phyloP scores from a whole-genome alignment of 2,888 invertebrate species.

The Spialia ferax region DNA sequence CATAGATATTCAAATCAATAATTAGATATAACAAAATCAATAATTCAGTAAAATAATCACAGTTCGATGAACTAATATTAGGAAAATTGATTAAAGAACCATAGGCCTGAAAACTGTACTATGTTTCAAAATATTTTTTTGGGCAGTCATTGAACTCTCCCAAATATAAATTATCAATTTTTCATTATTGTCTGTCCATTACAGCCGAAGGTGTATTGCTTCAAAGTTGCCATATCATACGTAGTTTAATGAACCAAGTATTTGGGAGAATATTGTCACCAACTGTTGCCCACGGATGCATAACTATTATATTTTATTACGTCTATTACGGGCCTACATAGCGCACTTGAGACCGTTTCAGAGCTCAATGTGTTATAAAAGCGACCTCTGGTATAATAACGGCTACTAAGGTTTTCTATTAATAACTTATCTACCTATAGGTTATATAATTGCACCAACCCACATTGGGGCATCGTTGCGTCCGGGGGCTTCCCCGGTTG shows the following conservation, averaged over 20 bases:
- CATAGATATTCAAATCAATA: not conserved
- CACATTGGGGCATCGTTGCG: too few species aligned
- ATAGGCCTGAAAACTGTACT: not conserved
- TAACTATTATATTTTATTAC: constrained; percentile 40
- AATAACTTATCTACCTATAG: too few species aligned
- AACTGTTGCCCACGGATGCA: constrained; percentile 41
- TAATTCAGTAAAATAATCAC: too few species aligned
- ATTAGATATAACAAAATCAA: too few species aligned
- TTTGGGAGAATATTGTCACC: constrained; percentile 66
- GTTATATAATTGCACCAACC: too few species aligned
- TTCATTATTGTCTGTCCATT: constrained; percentile 13
- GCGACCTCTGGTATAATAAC: constrained; percentile 18
- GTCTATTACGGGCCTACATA: constrained; percentile 37
- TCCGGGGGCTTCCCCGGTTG: too few species aligned
- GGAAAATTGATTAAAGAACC: not conserved
- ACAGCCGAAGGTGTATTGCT: not conserved
- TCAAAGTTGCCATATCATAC: constrained; percentile 17
- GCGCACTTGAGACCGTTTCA: constrained; percentile 38
- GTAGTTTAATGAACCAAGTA: constrained; percentile 60
- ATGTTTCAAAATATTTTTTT: not conserved
- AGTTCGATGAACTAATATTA: too few species aligned
- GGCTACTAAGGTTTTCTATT: constrained; percentile 15
- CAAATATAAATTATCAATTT: constrained; percentile 8
- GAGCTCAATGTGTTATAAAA: constrained; percentile 34
- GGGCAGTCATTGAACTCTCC: not conserved